Evolutionary conservation across 2,888 invertebrate species (phyloP), one percentile per base, ranked within the genome.

Genomic region (Microctonus aethiopoides): DNA sequence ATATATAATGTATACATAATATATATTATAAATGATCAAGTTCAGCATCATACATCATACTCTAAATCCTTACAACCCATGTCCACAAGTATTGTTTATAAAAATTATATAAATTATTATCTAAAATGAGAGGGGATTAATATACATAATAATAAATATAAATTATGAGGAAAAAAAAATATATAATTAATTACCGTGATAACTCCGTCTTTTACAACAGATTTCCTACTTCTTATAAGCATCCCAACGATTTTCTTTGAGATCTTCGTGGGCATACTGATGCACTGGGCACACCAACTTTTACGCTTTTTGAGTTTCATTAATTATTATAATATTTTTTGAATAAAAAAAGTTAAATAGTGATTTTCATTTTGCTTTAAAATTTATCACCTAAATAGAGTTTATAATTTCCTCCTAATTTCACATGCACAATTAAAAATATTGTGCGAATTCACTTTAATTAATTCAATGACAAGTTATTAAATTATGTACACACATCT

Each of bases 151-250:
- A n/a, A n/a, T 39, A 5, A n/a, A 39, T 2, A n/a, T n/a, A 39
- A 4, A 39, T n/a, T 36, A 36, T 36, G 36, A 39, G n/a, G 39
- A 39, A 39, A 90, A 72, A 66, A 66, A n/a, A n/a, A n/a, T n/a
- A n/a, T n/a, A n/a, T n/a, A n/a, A n/a, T n/a, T n/a, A n/a, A n/a
- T 67, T 91, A 93, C 93, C 88, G 94, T 94, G 89, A 95, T 94
- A 84, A 95, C 93, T 86, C 94, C 94, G 91, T 95, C 94, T 90
- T 94, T 95, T 88, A 92, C 91, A 87, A 94, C 93, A 87, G 93
- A 91, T 89, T 94, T 94, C 88, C 95, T 91, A 87, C 94, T 94
- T 87, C 94, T 90, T 88, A 94, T 93, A 87, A 94, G 94, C 91
- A 95, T 94, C 88, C 94, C 94, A 88, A 94, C 93, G 89, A 93